A percentile compares a stretch with the other conserved stretches of the same genome.
phyloP scores from a whole-genome alignment of 2,113 vertebrate species.

The Orthonyx spaldingii region DNA sequence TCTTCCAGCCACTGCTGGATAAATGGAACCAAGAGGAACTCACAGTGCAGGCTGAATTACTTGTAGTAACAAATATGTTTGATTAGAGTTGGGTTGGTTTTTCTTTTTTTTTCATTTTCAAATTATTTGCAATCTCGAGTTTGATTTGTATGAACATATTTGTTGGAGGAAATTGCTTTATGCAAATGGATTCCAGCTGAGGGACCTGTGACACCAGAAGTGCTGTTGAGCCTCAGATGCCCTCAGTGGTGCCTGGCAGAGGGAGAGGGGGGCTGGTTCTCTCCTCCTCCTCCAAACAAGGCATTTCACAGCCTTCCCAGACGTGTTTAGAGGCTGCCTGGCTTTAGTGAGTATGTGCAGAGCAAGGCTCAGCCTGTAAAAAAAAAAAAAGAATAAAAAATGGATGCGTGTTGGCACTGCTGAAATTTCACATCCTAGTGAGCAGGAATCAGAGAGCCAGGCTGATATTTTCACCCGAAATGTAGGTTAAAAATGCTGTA shows the following conservation, averaged over 20 bases:
- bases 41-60: neutral
- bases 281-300: neutral
- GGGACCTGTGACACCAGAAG: constrained; percentile 24
- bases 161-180: constrained; percentile 55
- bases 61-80: neutral
- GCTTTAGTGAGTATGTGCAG: neutral
- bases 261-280: neutral
- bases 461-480: neutral
- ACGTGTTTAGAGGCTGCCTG: neutral
- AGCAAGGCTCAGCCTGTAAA: neutral
- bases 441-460: neutral
- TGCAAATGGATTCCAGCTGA: constrained; percentile 39
- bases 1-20: neutral
- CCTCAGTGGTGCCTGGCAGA: neutral
- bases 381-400: neutral
- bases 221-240: constrained; percentile 5
- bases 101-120: neutral
- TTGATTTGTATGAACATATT: constrained; percentile 30
- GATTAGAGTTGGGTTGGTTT: neutral
- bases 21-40: neutral
- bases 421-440: neutral
- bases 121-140: neutral
- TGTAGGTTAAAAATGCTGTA: neutral
- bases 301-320: constrained; percentile 28
- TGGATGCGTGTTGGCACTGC: neutral